Conservation (phyloP, 2,797 vertebrate genomes). For the Spinibarbus caldwelli region DNA sequence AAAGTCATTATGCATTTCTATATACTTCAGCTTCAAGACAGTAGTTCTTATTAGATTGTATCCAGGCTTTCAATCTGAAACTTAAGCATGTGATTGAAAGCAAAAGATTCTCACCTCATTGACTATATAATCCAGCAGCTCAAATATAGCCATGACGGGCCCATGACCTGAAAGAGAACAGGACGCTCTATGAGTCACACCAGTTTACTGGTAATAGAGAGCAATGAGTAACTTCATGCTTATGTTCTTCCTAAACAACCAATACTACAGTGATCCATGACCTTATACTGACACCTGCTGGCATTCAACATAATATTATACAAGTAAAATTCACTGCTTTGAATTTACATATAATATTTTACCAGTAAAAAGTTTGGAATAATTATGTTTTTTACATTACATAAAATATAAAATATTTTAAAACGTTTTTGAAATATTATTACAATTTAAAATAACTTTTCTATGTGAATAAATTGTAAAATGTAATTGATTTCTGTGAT, state of each 20-base stretch:
- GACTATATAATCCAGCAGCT: slow-evolving; percentile 90
- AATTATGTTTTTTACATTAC: no score
- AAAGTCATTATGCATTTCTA: neutral
- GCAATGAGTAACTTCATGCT: neutral
- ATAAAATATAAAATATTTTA: no score
- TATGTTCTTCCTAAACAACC: neutral
- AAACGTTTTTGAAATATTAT: neutral
- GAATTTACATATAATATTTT: no score
- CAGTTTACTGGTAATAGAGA: neutral
- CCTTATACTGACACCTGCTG: slow-evolving; percentile 1
- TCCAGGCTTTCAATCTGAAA: neutral
- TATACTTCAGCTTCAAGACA: neutral
- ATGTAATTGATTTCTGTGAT: no score
- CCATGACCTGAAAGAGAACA: slow-evolving; percentile 78
- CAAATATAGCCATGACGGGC: slow-evolving; percentile 91
- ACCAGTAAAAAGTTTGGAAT: no score
- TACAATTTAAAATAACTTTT: neutral
- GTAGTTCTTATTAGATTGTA: neutral
- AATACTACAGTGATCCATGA: neutral
- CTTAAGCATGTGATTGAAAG: neutral
- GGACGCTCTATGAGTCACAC: neutral
- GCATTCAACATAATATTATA: neutral
- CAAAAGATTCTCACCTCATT: slow-evolving; percentile 79
- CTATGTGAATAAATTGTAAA: neutral
- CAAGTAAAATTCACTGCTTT: neutral